Base-by-base conservation (phyloP, 1,140 invertebrate species). In the Samia ricini region DNA sequence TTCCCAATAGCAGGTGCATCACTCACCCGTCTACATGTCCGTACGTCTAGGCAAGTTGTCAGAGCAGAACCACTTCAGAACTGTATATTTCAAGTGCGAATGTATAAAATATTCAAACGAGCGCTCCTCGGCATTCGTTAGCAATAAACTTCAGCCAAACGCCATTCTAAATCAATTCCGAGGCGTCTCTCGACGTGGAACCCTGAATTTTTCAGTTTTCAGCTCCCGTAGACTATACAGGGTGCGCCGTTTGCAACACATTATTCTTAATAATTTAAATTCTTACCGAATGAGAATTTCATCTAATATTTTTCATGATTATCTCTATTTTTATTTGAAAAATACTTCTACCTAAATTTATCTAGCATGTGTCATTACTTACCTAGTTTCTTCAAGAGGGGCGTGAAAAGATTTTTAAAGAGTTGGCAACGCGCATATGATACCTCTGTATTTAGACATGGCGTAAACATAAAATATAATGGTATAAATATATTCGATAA, bases 51-150 rank as follows among this genome's bases (percentile, higher is more conserved):
- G 4, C 4, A 42, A 42, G 4, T 42, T 42, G 33, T 42, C 33
- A 42, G 33, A 15, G 33, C 33, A 42, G n/a, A 42, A 42, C 33
- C 33, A 42, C 33, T 42, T 42, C 33, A 42, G 33, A 42, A 42
- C 12, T 42, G 33, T 42, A 42, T 42, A 42, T 42, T 15, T 42
- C 19, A 21, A 52, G 50, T 20, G 19, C 1, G 50, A 23, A 23
- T 21, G 50, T 21, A 23, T 52, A 23, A 52, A 52, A 52, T 21
- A 52, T 52, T 52, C 50, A 52, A 20, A 52, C 18, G 20, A 23
- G 50, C 50, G 50, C 50, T 23, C 50, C 7, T 10, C 49, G 49
- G 50, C 50, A 51, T 22, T 51, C 50, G 50, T 51, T 51, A 51
- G 50, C 19, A 21, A 51, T 51, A 51, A 51, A 51, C 50, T 51